phyloP scores from a whole-genome alignment of 2,888 invertebrate species.

The Orthosia gothica region DNA sequence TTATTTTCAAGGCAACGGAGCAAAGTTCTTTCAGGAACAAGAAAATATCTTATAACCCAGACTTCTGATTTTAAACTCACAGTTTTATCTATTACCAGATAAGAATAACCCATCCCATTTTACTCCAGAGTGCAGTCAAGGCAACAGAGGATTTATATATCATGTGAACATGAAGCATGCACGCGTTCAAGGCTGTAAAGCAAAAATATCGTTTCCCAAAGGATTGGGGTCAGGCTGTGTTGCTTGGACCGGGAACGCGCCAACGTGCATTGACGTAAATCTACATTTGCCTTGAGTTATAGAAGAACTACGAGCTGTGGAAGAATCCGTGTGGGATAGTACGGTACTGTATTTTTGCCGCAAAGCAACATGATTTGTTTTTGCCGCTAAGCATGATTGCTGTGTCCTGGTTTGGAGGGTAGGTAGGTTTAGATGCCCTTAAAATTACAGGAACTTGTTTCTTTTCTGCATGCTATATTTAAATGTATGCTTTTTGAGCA shows the following conservation, averaged over 20 bases:
- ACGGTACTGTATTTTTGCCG: not conserved
- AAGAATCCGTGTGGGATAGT: not conserved
- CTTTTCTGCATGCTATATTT: no score
- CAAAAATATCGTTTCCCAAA: slow-evolving; percentile 22
- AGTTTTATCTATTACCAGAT: not conserved
- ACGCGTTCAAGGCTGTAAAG: slow-evolving; percentile 10
- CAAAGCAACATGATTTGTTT: not conserved
- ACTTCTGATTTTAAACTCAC: not conserved
- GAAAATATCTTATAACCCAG: not conserved
- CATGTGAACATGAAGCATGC: slow-evolving; percentile 10
- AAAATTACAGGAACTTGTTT: no score
- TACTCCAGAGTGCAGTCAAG: slow-evolving; percentile 24
- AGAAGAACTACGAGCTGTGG: not conserved
- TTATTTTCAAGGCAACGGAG: not conserved
- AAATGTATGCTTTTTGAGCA: no score
- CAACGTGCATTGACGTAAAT: slow-evolving; percentile 28
- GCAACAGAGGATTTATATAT: slow-evolving; percentile 23
- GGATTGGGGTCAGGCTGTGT: slow-evolving; percentile 42
- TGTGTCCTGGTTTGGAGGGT: not conserved
- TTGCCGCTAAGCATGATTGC: not conserved
- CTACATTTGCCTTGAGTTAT: slow-evolving; percentile 36
- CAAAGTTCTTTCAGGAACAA: no score
- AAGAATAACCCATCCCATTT: slow-evolving; percentile 10
- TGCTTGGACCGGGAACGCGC: not conserved
- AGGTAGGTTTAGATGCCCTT: no score